Evolutionary conservation across 2,888 invertebrate genomes (phyloP).

Genomic region (Pammene aurita): DNA sequence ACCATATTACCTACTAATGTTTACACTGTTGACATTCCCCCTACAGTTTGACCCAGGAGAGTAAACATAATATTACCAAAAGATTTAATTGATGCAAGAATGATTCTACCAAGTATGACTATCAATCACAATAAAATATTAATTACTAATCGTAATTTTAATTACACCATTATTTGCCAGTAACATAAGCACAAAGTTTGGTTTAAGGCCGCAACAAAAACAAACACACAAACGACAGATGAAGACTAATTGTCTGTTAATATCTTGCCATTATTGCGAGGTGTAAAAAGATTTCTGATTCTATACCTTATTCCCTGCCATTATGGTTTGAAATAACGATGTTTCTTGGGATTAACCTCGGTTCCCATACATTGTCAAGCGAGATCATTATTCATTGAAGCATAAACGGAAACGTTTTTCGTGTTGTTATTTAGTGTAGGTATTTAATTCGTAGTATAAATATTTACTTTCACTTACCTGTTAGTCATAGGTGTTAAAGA

Average conservation of each 20-base stretch:
- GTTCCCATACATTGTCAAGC: slow-evolving; percentile 47
- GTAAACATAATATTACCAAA: too few species aligned
- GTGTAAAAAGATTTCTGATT: neutral
- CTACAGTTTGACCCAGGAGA: too few species aligned
- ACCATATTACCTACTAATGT: too few species aligned
- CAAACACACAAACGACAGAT: slow-evolving; percentile 48
- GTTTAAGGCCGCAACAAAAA: slow-evolving; percentile 43
- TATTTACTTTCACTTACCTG: slow-evolving; percentile 25
- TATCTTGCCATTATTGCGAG: slow-evolving; percentile 42
- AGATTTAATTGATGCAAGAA: too few species aligned
- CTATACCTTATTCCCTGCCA: slow-evolving; percentile 4
- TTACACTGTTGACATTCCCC: too few species aligned
- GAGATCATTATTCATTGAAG: slow-evolving; percentile 45
- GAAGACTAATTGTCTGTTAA: slow-evolving; percentile 51
- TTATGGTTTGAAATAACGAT: slow-evolving; percentile 12
- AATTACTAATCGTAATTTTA: slow-evolving; percentile 27
- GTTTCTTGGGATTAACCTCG: slow-evolving; percentile 24
- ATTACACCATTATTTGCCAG: slow-evolving; percentile 29
- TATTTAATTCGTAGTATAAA: slow-evolving; percentile 41
- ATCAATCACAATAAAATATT: slow-evolving; percentile 27
- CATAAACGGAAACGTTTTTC: slow-evolving; percentile 40
- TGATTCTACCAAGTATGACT: neutral
- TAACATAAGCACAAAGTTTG: slow-evolving; percentile 32
- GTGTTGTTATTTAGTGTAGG: slow-evolving; percentile 37
- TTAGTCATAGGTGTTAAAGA: neutral